Evolutionary conservation across 2,113 vertebrate genomes (phyloP).

Genomic region (Platichthys stellatus): DNA sequence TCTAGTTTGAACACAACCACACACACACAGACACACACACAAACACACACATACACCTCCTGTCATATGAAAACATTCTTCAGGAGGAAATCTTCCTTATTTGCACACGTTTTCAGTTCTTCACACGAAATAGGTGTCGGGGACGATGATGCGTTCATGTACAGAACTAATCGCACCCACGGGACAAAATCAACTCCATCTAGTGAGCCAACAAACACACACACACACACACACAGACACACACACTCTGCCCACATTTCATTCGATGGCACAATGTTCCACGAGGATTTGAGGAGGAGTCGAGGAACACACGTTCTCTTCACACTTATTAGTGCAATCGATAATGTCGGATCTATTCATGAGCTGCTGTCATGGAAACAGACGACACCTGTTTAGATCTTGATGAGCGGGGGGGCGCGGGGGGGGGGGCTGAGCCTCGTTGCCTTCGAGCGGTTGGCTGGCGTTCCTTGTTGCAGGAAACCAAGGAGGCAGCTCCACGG

Average conservation of each 20-base stretch:
- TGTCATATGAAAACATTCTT: slow-evolving; percentile 32
- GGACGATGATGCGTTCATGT: not conserved
- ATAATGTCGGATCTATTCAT: slow-evolving; percentile 27
- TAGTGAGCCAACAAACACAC: slow-evolving; percentile 1
- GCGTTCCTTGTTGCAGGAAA: slow-evolving; percentile 9
- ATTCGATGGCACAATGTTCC: not conserved
- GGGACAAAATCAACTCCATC: not conserved
- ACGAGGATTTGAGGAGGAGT: not conserved
- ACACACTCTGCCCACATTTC: slow-evolving; percentile 3
- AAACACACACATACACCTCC: slow-evolving; percentile 11
- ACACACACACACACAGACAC: not conserved
- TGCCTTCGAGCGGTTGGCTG: not conserved
- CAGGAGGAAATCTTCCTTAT: slow-evolving; percentile 26
- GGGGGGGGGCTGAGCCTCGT: slow-evolving; percentile 18
- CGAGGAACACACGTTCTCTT: slow-evolving; percentile 22
- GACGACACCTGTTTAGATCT: slow-evolving; percentile 44
- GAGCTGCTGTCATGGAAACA: slow-evolving; percentile 70
- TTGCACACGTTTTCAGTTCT: slow-evolving; percentile 8
- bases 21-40: slow-evolving; percentile 38
- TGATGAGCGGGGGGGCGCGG: slow-evolving; percentile 7
- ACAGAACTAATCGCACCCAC: slow-evolving; percentile 1
- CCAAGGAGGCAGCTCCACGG: not conserved
- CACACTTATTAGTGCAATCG: slow-evolving; percentile 36
- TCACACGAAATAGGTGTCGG: slow-evolving; percentile 11
- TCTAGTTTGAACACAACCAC: slow-evolving; percentile 65